Evolutionary conservation across 2,888 invertebrate species (phyloP), one percentile per base, ranked within the genome.

Genomic region (Branchinecta sandiegonensis): DNA sequence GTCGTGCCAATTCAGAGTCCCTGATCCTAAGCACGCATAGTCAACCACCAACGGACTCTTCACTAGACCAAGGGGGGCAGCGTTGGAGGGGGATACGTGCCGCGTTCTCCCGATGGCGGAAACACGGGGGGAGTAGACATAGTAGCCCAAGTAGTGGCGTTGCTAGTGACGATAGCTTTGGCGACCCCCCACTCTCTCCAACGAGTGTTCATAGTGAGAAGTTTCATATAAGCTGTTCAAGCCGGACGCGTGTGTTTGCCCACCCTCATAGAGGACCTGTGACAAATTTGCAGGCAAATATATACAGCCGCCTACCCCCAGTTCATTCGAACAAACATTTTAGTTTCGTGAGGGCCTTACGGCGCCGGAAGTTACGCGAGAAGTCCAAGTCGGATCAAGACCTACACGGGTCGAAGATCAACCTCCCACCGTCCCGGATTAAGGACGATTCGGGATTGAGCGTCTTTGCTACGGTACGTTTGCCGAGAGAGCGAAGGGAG

Each of bases 351-450:
- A 65, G 69, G 14, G 69, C 65, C 12, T 50, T 69, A 46, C 46
- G 47, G 47, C 66, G 66, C 9, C 37, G 66, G 17, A 66, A 66
- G 17, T 17, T 47, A 12, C 17, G 46, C 0, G 66, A 66, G 17
- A 66, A 66, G 47, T 68, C 68, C 11, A 56, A 64, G 13, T 68
- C 68, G 12, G 68, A 68, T 14, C 68, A 68, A 17, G 68, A 68
- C 12, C 48, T 68, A 46, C 68, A 68, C n/a, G 47, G 47, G n/a
- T 56, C 63, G 23, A 56, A 56, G 23, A 17, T 56, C 14, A 23
- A 11, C 23, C n/a, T 56, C 10, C 63, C n/a, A 23, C 63, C 63
- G n/a, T 17, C 14, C 23, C 14, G 63, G 14, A 56, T 17, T 56
- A 56, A 56, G 23, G 63, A 10, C 10, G 63, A 56, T 10, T 56